Conservation (phyloP, 2,888 invertebrate species). For the Epicampocera succincta region DNA sequence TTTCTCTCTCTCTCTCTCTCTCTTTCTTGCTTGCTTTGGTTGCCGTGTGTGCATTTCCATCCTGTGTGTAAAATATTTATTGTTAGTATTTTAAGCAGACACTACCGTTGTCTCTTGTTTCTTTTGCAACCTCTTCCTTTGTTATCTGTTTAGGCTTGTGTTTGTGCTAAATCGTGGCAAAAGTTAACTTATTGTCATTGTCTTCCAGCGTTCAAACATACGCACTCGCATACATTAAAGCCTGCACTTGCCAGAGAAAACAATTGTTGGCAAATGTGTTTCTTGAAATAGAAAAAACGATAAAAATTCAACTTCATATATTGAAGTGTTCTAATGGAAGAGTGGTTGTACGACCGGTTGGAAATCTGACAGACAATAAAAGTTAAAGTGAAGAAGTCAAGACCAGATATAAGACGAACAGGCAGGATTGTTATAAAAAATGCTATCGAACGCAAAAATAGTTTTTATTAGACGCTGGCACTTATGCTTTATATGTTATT, state of each 20-base stretch:
- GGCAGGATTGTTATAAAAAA: no score
- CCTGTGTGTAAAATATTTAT: background rate
- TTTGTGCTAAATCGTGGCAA: constrained; percentile 61
- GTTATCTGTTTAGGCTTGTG: constrained; percentile 33
- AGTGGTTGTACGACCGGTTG: background rate
- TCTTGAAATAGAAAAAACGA: constrained; percentile 15
- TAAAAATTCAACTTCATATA: background rate
- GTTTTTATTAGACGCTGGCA: no score
- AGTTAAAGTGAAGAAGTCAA: background rate
- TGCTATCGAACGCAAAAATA: no score
- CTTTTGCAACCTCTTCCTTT: constrained; percentile 7
- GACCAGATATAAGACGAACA: no score
- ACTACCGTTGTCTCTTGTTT: constrained; percentile 5
- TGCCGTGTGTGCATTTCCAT: background rate
- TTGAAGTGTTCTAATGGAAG: background rate
- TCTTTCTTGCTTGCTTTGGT: background rate
- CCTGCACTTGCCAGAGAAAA: constrained; percentile 5
- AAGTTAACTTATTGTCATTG: constrained; percentile 65
- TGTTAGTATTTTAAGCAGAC: constrained; percentile 24
- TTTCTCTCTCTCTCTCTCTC: no score
- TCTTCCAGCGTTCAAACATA: constrained; percentile 44
- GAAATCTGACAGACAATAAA: background rate
- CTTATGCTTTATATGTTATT: no score
- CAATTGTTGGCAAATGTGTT: constrained; percentile 60
- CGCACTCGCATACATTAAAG: constrained; percentile 19